Conservation (phyloP, 1,140 invertebrate genomes). For the Bombyx mandarina region DNA sequence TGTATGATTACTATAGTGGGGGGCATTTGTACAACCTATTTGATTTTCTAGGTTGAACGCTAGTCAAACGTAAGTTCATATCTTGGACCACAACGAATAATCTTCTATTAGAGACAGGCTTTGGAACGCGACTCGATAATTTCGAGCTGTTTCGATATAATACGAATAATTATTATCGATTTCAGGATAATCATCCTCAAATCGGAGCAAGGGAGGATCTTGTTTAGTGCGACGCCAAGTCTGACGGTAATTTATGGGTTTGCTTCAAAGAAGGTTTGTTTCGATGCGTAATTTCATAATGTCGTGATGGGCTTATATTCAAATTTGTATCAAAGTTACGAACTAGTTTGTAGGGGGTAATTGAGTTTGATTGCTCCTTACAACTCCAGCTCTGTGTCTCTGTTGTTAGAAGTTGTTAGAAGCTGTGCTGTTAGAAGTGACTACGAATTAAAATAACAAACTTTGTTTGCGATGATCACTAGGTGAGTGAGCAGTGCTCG, state of each 20-base stretch:
- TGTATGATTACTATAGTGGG: too few species aligned
- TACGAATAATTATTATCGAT: conserved; percentile 17
- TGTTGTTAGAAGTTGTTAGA: too few species aligned
- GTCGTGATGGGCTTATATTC: neutral
- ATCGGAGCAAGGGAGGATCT: neutral
- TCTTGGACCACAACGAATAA: conserved; percentile 6
- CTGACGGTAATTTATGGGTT: neutral
- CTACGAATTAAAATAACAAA: too few species aligned
- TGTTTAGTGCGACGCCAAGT: neutral
- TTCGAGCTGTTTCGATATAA: conserved; percentile 13
- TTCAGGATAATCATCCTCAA: conserved; percentile 8
- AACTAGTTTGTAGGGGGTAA: neutral
- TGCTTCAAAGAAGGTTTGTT: neutral
- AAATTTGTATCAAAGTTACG: neutral
- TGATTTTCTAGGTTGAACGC: too few species aligned
- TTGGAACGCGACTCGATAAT: conserved; percentile 11
- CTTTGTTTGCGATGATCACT: too few species aligned
- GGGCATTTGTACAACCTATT: too few species aligned
- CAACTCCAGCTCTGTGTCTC: too few species aligned
- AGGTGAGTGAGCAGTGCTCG: too few species aligned
- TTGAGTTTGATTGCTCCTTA: too few species aligned
- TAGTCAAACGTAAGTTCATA: neutral
- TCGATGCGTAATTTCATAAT: neutral
- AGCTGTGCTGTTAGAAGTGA: too few species aligned
- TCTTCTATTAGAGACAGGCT: conserved; percentile 3